A percentile compares a stretch with the other conserved stretches of the same genome.
phyloP scores from a whole-genome alignment of 2,888 invertebrate genomes.

The Cepaea hortensis region DNA sequence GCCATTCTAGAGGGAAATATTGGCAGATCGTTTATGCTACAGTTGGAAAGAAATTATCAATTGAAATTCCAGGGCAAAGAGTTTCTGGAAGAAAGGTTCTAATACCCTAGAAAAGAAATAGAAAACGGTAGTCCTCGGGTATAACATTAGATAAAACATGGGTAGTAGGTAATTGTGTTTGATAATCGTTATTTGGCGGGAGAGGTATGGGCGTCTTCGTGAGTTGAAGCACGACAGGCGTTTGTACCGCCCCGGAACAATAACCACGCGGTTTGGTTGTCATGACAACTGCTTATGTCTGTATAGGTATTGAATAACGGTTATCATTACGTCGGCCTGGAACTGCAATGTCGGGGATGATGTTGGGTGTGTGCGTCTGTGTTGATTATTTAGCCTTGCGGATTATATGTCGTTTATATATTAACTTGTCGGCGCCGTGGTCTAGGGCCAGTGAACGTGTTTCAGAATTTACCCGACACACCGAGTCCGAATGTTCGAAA shows the following conservation, averaged over 20 bases:
- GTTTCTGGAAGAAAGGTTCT: not conserved
- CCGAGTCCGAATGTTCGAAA: no score
- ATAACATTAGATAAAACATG: not conserved
- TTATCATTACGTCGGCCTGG: not conserved
- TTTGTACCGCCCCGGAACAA: not conserved
- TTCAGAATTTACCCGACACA: no score
- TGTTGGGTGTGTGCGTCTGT: not conserved
- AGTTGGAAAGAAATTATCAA: not conserved
- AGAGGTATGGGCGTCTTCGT: not conserved
- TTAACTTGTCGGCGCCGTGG: no score
- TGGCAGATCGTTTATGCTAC: not conserved
- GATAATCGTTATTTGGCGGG: not conserved
- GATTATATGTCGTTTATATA: no score
- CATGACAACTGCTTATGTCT: not conserved
- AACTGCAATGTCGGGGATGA: no score
- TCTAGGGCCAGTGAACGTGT: no score
- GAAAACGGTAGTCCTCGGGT: not conserved
- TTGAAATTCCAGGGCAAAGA: constrained; percentile 1
- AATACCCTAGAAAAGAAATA: not conserved
- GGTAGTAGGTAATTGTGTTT: not conserved
- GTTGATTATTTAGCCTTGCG: not conserved
- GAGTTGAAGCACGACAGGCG: not conserved
- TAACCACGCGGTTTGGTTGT: not conserved
- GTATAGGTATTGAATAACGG: not conserved
- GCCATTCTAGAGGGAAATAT: not conserved